Base-by-base conservation (phyloP, 2,797 vertebrate genomes). In the Vespertilio murinus region DNA sequence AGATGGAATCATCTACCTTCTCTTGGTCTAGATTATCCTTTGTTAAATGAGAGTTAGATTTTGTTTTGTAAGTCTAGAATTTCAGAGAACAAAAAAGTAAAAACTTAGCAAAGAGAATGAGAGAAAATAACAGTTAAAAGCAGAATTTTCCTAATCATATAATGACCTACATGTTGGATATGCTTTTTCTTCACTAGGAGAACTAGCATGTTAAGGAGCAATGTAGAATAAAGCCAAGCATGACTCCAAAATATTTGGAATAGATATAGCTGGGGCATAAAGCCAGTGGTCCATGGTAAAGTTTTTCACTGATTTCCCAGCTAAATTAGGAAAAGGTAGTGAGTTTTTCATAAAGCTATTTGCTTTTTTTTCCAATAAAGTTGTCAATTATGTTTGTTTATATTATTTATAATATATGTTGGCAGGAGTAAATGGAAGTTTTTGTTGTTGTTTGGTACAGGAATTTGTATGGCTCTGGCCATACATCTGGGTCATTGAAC, bases 341-440 rank as follows among this genome's bases (percentile, higher is more conserved):
- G 28, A 92, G 20, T 42, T 86, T 85, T 94, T 82, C 42, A 61
- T 56, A 64, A 75, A 87, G 6, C 13, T 90, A 0, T 74, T 88
- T 70, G 12, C 38, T 45, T 83, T 87, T 77, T 38, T 93, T 94
- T 10, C 69, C n/a, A 35, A 49, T 89, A 81, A 84, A 54, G 35
- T 88, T 93, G 22, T 90, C 79, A 77, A 81, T 88, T 92, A 13
- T 95, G 94, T 52, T 91, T 80, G 84, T 69, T 90, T 86, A 54
- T 96, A 67, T 74, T 78, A 65, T 91, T 95, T 91, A 38, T 95
- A 35, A 22, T 54, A 54, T 54, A 52, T 77, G 18, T 73, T 80
- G 25, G 42, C 56, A 81, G 78, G 75, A 93, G 22, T 82, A 87
- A 90, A 56, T 59, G 16, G 81, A 94, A 8, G 8, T 52, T 64